phyloP scores from a whole-genome alignment of 2,113 vertebrate species.

The Dasypus novemcinctus region DNA sequence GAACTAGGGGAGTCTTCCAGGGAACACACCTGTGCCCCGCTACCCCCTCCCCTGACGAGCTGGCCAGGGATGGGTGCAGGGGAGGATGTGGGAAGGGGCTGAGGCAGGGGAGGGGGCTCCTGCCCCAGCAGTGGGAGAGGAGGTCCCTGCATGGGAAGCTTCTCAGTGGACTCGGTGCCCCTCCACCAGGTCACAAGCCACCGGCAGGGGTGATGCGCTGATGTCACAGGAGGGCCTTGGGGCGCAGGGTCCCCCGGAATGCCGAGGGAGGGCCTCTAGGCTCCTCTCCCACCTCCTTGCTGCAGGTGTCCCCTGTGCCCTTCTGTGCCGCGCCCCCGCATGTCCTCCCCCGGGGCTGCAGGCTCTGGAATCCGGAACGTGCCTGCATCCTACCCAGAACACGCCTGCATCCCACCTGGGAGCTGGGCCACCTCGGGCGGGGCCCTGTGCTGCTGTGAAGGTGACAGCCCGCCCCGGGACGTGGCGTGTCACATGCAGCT shows the following conservation, averaged over 20 bases:
- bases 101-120: background rate
- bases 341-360: background rate
- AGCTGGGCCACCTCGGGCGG: background rate
- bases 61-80: too few relatives aligned
- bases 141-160: background rate
- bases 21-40: background rate
- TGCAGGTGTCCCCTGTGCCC: background rate
- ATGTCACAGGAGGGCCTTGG: background rate
- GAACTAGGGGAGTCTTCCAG: background rate
- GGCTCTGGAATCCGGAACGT: background rate
- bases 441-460: background rate
- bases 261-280: too few relatives aligned
- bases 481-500: background rate
- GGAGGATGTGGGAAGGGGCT: background rate
- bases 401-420: background rate
- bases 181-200: background rate
- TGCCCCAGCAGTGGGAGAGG: background rate
- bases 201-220: accelerated
- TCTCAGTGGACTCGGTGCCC: background rate
- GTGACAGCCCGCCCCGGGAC: background rate
- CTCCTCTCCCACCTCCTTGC: background rate
- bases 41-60: background rate
- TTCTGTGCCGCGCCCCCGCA: background rate
- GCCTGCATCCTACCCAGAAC: background rate
- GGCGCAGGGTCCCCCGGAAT: too few relatives aligned